Percentiles rank a stretch among this genome's conserved stretches.
These are phyloP conservation scores for Corythucha ciliata DNA, from an alignment of 2,888 invertebrate genomes.

Conservation along the genomic window DNA sequence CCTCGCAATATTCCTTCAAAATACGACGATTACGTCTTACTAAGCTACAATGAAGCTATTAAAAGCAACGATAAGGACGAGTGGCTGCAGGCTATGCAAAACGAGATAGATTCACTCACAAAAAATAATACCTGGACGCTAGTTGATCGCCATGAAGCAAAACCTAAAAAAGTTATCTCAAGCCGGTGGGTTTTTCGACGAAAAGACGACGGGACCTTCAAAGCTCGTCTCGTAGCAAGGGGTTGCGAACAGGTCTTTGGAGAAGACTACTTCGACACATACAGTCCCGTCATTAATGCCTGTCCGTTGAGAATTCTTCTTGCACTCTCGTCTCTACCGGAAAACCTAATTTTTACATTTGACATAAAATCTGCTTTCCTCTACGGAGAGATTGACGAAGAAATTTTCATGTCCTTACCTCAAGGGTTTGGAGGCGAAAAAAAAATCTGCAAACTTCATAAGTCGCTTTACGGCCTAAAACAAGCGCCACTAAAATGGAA, in stretches of 20 bases:
- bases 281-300: conserved; percentile 34
- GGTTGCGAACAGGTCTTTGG: conserved; percentile 35
- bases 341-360: no score
- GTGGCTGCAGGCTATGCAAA: conserved; percentile 31
- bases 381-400: conserved; percentile 29
- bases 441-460: conserved; percentile 24
- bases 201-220: conserved; percentile 28
- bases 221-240: conserved; percentile 34
- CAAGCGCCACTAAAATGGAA: conserved; percentile 23
- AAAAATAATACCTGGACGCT: conserved; percentile 34
- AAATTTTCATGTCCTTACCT: conserved; percentile 27
- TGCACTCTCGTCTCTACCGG: no score
- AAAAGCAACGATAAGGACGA: conserved; percentile 14
- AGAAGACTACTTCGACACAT: conserved; percentile 34
- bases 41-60: conserved; percentile 25
- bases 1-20: no score
- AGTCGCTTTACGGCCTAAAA: conserved; percentile 24
- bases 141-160: conserved; percentile 24
- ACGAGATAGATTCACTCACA: conserved; percentile 31
- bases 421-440: conserved; percentile 22
- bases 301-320: conserved; percentile 33
- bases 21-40: no score
- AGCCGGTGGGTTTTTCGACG: conserved; percentile 36
- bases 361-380: conserved; percentile 32
- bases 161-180: conserved; percentile 23